phyloP scores from a whole-genome alignment of 2,888 invertebrate genomes.

The Philaethria dido region DNA sequence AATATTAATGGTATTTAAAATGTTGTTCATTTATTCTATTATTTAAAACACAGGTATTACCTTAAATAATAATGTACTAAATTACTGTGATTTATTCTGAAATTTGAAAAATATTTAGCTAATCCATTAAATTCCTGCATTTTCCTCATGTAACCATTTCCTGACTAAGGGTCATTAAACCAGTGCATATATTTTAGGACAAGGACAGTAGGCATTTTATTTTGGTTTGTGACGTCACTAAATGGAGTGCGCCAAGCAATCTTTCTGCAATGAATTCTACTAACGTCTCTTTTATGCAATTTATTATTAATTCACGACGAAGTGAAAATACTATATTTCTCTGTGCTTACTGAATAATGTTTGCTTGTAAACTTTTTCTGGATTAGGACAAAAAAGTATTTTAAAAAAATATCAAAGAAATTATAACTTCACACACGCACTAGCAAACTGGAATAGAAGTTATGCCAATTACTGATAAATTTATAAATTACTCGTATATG shows the following conservation, averaged over 20 bases:
- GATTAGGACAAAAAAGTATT: not conserved
- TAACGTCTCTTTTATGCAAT: constrained; percentile 33
- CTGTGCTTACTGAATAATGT: not conserved
- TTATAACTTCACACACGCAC: too few species aligned
- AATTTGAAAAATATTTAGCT: not conserved
- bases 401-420: too few species aligned
- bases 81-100: not conserved
- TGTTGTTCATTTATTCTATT: too few species aligned
- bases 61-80: too few species aligned
- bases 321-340: not conserved
- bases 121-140: not conserved
- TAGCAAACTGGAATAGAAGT: too few species aligned
- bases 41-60: too few species aligned
- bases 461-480: too few species aligned
- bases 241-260: constrained; percentile 23
- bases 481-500: too few species aligned
- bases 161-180: constrained; percentile 37
- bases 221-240: constrained; percentile 29
- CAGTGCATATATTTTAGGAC: constrained; percentile 38
- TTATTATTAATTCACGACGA: constrained; percentile 28
- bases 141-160: constrained; percentile 14
- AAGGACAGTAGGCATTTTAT: constrained; percentile 38
- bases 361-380: not conserved
- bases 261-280: constrained; percentile 37
- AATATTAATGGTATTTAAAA: too few species aligned